phyloP scores from a whole-genome alignment of 1,140 invertebrate species.

The Rhagoletis zephyria region DNA sequence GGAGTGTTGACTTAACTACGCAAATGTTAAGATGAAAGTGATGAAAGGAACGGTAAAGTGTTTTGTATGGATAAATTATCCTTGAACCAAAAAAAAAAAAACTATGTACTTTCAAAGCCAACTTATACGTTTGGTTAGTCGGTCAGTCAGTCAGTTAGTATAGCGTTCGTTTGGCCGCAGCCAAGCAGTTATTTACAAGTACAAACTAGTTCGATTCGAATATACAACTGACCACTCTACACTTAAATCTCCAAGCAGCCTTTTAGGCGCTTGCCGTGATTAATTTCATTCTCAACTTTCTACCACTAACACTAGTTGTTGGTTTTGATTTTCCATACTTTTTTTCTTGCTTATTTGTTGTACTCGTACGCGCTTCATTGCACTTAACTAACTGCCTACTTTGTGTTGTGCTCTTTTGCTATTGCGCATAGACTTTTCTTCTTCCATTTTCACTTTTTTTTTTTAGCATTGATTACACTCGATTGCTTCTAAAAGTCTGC shows the following conservation, averaged over 20 bases:
- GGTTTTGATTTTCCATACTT: background rate
- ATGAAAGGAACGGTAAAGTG: background rate
- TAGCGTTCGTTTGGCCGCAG: background rate
- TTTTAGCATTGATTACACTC: slow-evolving; percentile 31
- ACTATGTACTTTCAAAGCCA: background rate
- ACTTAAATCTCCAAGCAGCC: background rate
- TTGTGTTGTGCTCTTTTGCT: background rate
- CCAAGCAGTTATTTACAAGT: background rate
- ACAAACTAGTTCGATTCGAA: background rate
- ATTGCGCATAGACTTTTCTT: background rate
- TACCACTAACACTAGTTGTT: background rate
- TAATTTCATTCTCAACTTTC: background rate
- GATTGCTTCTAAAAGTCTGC: slow-evolving; percentile 12
- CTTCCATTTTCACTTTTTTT: background rate
- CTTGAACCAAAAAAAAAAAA: background rate
- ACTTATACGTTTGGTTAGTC: background rate
- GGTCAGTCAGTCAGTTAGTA: background rate
- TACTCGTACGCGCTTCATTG: background rate
- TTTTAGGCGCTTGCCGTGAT: slow-evolving; percentile 25
- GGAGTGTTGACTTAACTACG: slow-evolving; percentile 24
- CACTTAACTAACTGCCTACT: slow-evolving; percentile 42
- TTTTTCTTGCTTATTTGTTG: background rate
- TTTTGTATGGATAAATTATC: background rate
- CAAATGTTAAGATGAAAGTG: slow-evolving; percentile 27
- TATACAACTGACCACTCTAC: background rate